These are phyloP conservation scores for Aphelenchoides fujianensis DNA, from an alignment of 1,140 invertebrate genomes.

Conservation along the genomic window DNA sequence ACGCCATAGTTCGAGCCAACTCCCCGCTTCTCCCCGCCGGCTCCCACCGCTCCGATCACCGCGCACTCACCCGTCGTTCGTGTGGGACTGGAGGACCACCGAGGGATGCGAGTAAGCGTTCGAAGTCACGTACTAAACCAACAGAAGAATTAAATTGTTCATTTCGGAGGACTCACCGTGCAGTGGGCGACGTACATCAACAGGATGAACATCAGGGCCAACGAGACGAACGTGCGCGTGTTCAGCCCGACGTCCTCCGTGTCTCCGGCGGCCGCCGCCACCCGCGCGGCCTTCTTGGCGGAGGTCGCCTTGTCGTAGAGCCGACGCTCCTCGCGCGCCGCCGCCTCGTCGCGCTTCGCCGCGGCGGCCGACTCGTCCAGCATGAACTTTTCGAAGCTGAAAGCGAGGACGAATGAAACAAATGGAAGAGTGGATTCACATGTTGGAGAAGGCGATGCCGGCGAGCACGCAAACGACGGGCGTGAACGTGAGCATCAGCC, in stretches of 20 bases:
- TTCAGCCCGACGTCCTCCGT: slow-evolving; percentile 79
- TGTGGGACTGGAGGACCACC: slow-evolving; percentile 85
- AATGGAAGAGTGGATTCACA: slow-evolving; percentile 63
- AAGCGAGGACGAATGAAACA: background rate
- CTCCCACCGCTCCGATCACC: no score
- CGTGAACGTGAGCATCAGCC: slow-evolving; percentile 94
- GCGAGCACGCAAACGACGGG: slow-evolving; percentile 94
- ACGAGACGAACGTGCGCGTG: slow-evolving; percentile 76
- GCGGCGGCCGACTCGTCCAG: slow-evolving; percentile 39
- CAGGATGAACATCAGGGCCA: slow-evolving; percentile 83
- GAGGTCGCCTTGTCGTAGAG: slow-evolving; percentile 51
- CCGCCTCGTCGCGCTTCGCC: slow-evolving; percentile 19
- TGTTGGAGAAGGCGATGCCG: slow-evolving; percentile 87
- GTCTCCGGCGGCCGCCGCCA: slow-evolving; percentile 20
- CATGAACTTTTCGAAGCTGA: slow-evolving; percentile 49
- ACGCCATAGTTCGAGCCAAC: no score
- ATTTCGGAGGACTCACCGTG: slow-evolving; percentile 84
- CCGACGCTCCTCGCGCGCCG: slow-evolving; percentile 20
- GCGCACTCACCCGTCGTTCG: slow-evolving; percentile 41
- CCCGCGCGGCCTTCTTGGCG: slow-evolving; percentile 19
- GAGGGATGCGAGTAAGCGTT: slow-evolving; percentile 98
- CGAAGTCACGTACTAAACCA: slow-evolving; percentile 73
- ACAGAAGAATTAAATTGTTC: slow-evolving; percentile 71
- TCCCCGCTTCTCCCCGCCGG: no score
- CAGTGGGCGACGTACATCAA: slow-evolving; percentile 98